These are phyloP conservation scores for Geodia barretti DNA, from an alignment of 37 sponge, comb jelly and placozoan genomes.

Conservation along the genomic window DNA sequence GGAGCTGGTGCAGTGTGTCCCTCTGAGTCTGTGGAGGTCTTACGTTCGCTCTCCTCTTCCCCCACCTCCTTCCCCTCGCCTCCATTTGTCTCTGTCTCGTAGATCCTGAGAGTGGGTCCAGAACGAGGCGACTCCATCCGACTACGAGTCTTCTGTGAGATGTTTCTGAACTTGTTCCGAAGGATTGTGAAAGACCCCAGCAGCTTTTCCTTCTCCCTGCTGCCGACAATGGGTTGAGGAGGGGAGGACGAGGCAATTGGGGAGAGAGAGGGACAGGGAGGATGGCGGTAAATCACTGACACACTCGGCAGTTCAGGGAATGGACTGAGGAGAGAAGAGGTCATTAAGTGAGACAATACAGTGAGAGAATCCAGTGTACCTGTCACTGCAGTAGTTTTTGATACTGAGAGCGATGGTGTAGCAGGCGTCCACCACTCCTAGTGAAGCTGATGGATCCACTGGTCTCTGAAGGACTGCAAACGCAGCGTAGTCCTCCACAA, in stretches of 20 bases:
- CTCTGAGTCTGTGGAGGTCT: neutral
- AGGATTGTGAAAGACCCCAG: neutral
- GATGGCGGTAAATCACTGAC: conserved; percentile 31
- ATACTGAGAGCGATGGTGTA: conserved; percentile 43
- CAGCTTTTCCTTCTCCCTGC: neutral
- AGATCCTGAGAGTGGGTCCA: neutral
- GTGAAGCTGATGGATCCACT: conserved; percentile 17
- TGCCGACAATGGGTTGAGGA: neutral
- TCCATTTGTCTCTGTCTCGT: neutral
- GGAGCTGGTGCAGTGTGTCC: neutral
- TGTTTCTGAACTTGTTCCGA: neutral
- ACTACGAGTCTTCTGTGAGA: neutral
- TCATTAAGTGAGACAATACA: neutral
- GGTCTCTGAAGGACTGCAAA: conserved; percentile 28
- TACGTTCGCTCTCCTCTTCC: neutral
- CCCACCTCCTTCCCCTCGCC: neutral
- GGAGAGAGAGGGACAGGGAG: neutral
- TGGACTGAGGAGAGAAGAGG: neutral
- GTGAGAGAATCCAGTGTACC: conserved; percentile 28
- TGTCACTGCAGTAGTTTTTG: conserved; percentile 39
- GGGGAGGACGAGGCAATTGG: neutral
- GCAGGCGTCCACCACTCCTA: conserved; percentile 62
- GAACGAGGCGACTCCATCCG: neutral
- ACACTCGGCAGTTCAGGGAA: conserved; percentile 28
- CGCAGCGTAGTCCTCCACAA: conserved; percentile 75